Evolutionary conservation across 2,113 vertebrate genomes (phyloP), one percentile per base, ranked within the genome.

Genomic region (Petrocephalus microphthalmus): DNA sequence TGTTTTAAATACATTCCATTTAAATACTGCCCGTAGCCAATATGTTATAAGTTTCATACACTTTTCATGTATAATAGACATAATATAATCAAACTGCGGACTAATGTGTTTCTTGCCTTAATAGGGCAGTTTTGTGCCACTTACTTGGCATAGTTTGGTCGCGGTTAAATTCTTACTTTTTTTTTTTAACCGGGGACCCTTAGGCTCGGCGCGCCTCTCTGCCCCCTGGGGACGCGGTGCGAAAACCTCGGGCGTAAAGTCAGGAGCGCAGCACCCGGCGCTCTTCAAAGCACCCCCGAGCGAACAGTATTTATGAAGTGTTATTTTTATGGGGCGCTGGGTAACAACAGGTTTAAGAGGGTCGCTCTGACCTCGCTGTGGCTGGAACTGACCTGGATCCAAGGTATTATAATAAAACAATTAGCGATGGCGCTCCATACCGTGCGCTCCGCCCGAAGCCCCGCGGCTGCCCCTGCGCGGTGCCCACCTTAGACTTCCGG

Each of bases 331-430:
- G 93, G 92, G 93, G 91, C 87, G 91, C 91, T 92, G 92, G 94
- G 94, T 94, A 94, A 94, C 92, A 95, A 94, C 95, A 94, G 94
- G 92, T 95, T 96, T 93, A 95, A 92, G 94, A 95, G 94, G 91
- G 92, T 90, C 91, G 92, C 90, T 81, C 91, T 93, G 93, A 94
- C 93, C 94, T 94, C 94, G 90, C 91, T 89, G 91, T 90, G 93
- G 92, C 94, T 90, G 84, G 19, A 57, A 74, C 89, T 92, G 94
- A 95, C 94, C 92, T 91, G 91, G 86, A 92, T 90, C 92, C 86
- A 25, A n/a, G 90, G 87, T 91, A 91, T 92, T 90, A 90, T 88
- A 56, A 91, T 91, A 57, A 90, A 94, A 93, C 92, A 94, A 95
- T 95, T 94, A 95, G 92, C 90, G 90, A 29, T 81, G 89, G 91